phyloP scores from a whole-genome alignment of 2,797 vertebrate genomes.

The Rhinatrema bivittatum region DNA sequence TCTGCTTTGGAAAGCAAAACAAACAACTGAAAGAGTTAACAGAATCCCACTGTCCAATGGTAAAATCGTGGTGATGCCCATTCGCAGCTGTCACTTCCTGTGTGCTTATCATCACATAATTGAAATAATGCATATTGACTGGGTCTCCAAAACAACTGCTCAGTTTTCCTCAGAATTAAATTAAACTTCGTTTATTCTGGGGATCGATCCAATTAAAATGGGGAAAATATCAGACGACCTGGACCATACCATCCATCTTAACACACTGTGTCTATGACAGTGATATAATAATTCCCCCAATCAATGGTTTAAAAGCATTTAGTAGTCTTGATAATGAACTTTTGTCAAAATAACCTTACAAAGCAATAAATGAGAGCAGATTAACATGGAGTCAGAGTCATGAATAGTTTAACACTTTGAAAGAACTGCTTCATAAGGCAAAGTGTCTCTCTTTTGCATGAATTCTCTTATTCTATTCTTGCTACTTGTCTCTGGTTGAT shows the following conservation, averaged over 20 bases:
- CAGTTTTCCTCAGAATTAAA: constrained; percentile 92
- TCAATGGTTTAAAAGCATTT: constrained; percentile 97
- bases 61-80: too few species aligned
- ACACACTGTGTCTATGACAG: constrained; percentile 60
- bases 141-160: constrained; percentile 90
- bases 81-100: constrained; percentile 42
- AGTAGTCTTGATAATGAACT: constrained; percentile 86
- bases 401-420: constrained; percentile 51
- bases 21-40: constrained; percentile 27
- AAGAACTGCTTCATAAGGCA: constrained; percentile 29
- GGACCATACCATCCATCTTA: constrained; percentile 77
- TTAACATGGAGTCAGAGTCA: constrained; percentile 79
- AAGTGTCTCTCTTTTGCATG: constrained; percentile 19
- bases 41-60: constrained; percentile 16
- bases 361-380: constrained; percentile 81
- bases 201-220: constrained; percentile 84
- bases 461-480: constrained; percentile 25
- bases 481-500: too few species aligned
- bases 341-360: constrained; percentile 83
- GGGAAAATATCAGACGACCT: constrained; percentile 62
- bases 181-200: constrained; percentile 95
- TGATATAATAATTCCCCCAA: constrained; percentile 88
- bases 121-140: constrained; percentile 93
- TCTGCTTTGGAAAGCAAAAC: constrained; percentile 29
- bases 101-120: constrained; percentile 75